These are phyloP conservation scores for Mungos mungo DNA, from an alignment of 2,113 vertebrate species.

Conservation along the genomic window DNA sequence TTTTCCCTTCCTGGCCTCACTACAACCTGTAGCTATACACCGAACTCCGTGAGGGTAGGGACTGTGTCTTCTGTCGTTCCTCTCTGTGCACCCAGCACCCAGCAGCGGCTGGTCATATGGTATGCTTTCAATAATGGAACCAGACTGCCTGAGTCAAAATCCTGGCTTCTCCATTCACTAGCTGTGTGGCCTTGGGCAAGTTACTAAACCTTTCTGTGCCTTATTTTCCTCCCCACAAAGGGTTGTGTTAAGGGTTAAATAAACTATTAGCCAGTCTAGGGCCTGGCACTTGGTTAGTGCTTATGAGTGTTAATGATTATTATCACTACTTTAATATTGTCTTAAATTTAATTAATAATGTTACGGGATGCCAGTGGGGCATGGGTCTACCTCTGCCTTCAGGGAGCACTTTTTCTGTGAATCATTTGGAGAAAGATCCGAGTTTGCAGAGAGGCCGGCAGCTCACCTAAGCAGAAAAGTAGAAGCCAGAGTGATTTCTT, in stretches of 20 bases:
- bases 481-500: constrained; percentile 37
- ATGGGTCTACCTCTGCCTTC: background rate
- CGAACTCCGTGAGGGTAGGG: background rate
- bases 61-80: no score
- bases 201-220: background rate
- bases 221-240: background rate
- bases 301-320: background rate
- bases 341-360: background rate
- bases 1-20: background rate
- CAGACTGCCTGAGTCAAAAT: background rate
- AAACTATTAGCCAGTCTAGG: background rate
- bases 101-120: background rate
- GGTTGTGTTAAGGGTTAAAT: background rate
- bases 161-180: background rate
- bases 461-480: constrained; percentile 43
- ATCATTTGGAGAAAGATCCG: constrained; percentile 1
- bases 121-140: background rate
- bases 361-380: background rate
- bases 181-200: background rate
- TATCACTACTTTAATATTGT: background rate
- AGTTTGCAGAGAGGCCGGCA: background rate
- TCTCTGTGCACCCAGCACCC: background rate
- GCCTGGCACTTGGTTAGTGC: background rate
- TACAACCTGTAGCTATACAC: background rate
- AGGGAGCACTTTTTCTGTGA: background rate